Evolutionary conservation across 2,113 vertebrate genomes (phyloP).

Genomic region (Alces alces): DNA sequence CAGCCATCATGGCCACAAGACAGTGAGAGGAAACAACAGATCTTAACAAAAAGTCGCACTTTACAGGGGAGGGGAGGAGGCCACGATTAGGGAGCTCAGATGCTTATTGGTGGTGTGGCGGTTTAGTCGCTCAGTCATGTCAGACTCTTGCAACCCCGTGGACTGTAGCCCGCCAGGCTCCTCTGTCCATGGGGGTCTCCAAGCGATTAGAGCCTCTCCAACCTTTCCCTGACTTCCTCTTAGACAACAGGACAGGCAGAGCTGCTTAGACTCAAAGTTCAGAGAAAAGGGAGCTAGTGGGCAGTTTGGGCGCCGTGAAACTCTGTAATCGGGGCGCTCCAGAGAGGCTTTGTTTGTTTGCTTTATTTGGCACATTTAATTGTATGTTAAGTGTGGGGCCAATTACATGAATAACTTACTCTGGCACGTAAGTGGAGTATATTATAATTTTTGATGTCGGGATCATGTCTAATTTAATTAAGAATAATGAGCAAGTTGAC

Average conservation of each 20-base stretch:
- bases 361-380: conserved; percentile 1
- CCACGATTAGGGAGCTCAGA: neutral
- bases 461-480: conserved; percentile 40
- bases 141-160: neutral
- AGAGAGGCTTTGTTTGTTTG: neutral
- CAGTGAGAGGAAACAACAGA: neutral
- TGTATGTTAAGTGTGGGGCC: neutral
- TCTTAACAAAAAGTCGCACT: neutral
- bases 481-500: conserved; percentile 24
- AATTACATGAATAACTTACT: conserved; percentile 24
- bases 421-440: neutral
- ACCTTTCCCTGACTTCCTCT: neutral
- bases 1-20: too few species aligned
- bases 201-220: neutral
- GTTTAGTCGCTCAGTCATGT: neutral
- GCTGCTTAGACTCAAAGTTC: neutral
- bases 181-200: neutral
- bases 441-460: neutral
- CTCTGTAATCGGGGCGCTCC: neutral
- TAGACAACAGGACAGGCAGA: neutral
- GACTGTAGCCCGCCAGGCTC: neutral
- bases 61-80: rapidly evolving
- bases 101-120: neutral
- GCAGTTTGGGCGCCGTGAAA: neutral
- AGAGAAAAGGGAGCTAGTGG: neutral